These are phyloP conservation scores for Petromus typicus DNA, from an alignment of 2,113 vertebrate genomes.

Conservation along the genomic window DNA sequence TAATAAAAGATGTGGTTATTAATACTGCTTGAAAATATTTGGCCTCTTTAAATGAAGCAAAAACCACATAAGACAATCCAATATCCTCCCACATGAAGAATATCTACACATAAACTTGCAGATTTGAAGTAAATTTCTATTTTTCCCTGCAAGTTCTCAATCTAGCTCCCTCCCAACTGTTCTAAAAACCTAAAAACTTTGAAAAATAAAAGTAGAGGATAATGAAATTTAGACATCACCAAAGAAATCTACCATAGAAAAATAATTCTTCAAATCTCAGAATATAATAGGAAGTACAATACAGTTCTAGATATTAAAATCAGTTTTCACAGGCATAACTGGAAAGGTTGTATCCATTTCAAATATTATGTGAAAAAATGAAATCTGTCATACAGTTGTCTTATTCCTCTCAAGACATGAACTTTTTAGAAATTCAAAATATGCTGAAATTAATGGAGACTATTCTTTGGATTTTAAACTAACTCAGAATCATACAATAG, in stretches of 20 bases:
- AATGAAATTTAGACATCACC: conserved; percentile 1
- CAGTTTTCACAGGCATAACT: conserved; percentile 25
- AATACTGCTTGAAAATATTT: not conserved
- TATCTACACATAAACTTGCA: not conserved
- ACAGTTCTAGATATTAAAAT: conserved; percentile 30
- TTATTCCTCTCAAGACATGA: conserved; percentile 47
- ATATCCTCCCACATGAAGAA: not conserved
- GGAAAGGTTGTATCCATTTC: conserved; percentile 62
- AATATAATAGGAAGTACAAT: not conserved
- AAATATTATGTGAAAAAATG: conserved; percentile 61
- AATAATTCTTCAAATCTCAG: conserved; percentile 4
- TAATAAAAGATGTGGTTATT: not conserved
- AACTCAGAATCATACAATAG: conserved; percentile 67
- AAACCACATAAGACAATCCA: not conserved
- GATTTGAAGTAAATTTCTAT: not conserved
- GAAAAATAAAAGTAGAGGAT: not conserved
- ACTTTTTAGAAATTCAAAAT: conserved; percentile 68
- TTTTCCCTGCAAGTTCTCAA: not conserved
- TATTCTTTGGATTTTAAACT: conserved; percentile 70
- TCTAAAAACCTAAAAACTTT: not conserved
- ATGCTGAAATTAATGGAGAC: conserved; percentile 67
- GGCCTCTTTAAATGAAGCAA: not conserved
- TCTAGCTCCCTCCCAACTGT: not conserved
- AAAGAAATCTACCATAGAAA: not conserved
- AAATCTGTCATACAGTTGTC: conserved; percentile 60